A percentile compares a stretch with the other conserved stretches of the same genome.
Evolutionary conservation across 1,140 invertebrate genomes (phyloP).

Genomic region (Coptotermes formosanus): DNA sequence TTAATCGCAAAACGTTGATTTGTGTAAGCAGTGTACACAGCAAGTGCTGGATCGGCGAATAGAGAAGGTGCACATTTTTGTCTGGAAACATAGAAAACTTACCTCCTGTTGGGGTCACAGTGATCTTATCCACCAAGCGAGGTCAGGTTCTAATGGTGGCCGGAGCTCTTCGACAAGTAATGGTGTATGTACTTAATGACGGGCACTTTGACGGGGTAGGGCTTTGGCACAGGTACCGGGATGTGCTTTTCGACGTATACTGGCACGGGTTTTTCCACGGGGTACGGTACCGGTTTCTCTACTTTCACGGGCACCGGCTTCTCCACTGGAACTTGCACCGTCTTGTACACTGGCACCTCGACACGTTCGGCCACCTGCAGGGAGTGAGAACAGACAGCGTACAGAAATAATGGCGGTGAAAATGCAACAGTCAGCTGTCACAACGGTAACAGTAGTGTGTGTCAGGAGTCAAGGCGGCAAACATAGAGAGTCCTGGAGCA

Average conservation of each 20-base stretch:
- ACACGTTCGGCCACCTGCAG: slow-evolving; percentile 21
- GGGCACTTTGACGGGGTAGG: slow-evolving; percentile 32
- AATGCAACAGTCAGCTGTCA: no score
- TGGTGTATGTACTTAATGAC: slow-evolving; percentile 31
- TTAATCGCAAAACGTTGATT: no score
- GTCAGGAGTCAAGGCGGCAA: no score
- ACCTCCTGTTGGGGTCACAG: background rate
- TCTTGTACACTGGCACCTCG: slow-evolving; percentile 29
- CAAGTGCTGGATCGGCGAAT: no score
- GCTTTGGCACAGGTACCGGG: slow-evolving; percentile 30
- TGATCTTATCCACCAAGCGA: background rate
- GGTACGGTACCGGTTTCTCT: slow-evolving; percentile 31
- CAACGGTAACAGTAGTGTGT: no score
- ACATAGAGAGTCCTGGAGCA: no score
- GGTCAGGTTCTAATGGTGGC: slow-evolving; percentile 17
- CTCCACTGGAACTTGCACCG: slow-evolving; percentile 31
- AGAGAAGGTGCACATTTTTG: no score
- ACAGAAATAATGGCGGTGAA: no score
- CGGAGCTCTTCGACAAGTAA: background rate
- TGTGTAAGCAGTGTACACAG: no score
- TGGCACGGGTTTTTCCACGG: slow-evolving; percentile 32
- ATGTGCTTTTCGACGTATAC: slow-evolving; percentile 25
- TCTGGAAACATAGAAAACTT: no score
- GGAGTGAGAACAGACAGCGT: no score
- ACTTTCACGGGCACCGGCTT: slow-evolving; percentile 28